Evolutionary conservation across 2,113 vertebrate genomes (phyloP), one percentile per base, ranked within the genome.

Genomic region (Mesoclemmys tuberculata): DNA sequence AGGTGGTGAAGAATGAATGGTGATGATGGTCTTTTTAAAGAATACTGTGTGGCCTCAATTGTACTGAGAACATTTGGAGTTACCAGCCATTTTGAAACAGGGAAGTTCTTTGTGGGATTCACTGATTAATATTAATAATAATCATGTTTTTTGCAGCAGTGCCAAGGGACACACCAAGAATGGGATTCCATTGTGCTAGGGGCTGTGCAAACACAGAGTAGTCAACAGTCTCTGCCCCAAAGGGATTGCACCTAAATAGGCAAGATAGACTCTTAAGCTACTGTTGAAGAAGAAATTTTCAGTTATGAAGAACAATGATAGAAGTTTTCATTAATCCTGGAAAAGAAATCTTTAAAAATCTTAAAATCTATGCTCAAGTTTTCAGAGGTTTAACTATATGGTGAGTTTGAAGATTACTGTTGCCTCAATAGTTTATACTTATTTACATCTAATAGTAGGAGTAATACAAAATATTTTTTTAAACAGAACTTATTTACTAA

Each of bases 81-180:
- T 38, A 41, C 74, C 92, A 95, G 93, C 94, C 89, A 86, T 95
- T 93, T 89, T 95, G 96, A 95, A 97, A 61, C 85, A 96, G 83
- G 90, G 92, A 83, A 94, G 94, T 95, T 96, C 90, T 89, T 74
- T 84, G 89, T 90, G 92, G 94, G 94, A 91, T 93, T 56, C 85
- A 93, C 85, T 44, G 82, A 86, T 85, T 90, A 93, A n/a, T 80
- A 31, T 74, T 88, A 56, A 35, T 31, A 68, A 68, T 68, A 68
- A 35, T n/a, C 35, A n/a, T n/a, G 64, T 68, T 68, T n/a, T n/a
- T 68, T 38, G 19, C 8, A 35, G 18, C n/a, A n/a, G 16, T 9
- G 35, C 16, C 13, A 68, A 8, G 29, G 61, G 61, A 68, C 35
- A 21, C n/a, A 19, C 18, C 35, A 68, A 68, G 64, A 64, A 31